Evolutionary conservation across 2,888 invertebrate species (phyloP).

Genomic region (Eremobia ochroleuca): DNA sequence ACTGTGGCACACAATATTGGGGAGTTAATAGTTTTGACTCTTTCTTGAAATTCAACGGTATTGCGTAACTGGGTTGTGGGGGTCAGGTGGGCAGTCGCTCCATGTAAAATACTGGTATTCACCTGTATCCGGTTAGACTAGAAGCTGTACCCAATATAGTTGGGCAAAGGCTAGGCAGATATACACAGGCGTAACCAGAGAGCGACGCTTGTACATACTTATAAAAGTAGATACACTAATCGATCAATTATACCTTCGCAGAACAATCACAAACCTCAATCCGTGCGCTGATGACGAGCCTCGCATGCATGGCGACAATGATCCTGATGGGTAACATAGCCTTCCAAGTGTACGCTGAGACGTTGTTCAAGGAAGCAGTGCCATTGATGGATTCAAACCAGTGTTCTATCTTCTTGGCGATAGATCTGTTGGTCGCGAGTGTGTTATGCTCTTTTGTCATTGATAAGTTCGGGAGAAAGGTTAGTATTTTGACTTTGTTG

Average conservation of each 20-base stretch:
- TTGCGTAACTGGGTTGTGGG: too few relatives aligned
- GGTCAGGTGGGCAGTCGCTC: too few relatives aligned
- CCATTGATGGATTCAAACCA: conserved; percentile 80
- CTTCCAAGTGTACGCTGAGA: conserved; percentile 83
- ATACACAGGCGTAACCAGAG: background rate
- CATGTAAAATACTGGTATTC: too few relatives aligned
- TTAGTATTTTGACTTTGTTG: conserved; percentile 41
- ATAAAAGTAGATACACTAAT: background rate
- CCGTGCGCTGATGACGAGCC: conserved; percentile 74
- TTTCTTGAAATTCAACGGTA: background rate
- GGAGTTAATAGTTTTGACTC: background rate
- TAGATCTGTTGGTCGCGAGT: conserved; percentile 76
- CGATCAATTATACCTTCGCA: conserved; percentile 52
- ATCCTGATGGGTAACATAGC: conserved; percentile 83
- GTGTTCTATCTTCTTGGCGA: conserved; percentile 79
- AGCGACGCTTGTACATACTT: background rate
- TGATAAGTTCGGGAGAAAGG: conserved; percentile 82
- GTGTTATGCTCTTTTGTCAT: conserved; percentile 74
- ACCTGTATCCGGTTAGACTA: too few relatives aligned
- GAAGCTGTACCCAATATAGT: too few relatives aligned
- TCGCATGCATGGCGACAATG: conserved; percentile 75
- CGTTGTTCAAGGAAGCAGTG: conserved; percentile 80
- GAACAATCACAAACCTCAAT: conserved; percentile 81
- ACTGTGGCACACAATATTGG: background rate
- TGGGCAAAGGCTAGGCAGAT: too few relatives aligned